Conservation (phyloP, 2,888 invertebrate genomes). For the Eretmocerus hayati region DNA sequence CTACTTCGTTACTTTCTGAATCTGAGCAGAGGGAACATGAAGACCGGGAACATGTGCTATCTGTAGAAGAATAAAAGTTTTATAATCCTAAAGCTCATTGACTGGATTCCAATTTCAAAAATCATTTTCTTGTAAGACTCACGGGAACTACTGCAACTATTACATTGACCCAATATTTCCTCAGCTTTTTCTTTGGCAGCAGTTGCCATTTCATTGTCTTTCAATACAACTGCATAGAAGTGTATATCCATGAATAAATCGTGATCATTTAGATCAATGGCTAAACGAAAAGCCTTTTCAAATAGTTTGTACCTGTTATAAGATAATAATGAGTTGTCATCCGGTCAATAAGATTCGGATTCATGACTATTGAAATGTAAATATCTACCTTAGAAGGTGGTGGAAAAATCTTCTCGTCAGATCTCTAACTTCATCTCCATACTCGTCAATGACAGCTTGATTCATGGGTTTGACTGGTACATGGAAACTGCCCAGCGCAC, state of each 20-base stretch:
- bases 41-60: constrained; percentile 65
- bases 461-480: constrained; percentile 62
- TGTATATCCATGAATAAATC: constrained; percentile 82
- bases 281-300: constrained; percentile 78
- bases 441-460: constrained; percentile 63
- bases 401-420: constrained; percentile 83
- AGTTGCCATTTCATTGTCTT: constrained; percentile 57
- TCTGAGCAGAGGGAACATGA: constrained; percentile 62
- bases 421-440: constrained; percentile 70
- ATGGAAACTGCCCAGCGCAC: constrained; percentile 75
- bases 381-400: constrained; percentile 64
- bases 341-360: neutral
- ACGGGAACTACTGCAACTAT: constrained; percentile 45
- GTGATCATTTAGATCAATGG: constrained; percentile 77
- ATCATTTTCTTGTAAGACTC: constrained; percentile 26
- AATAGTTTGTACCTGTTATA: constrained; percentile 58
- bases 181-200: constrained; percentile 67
- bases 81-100: neutral
- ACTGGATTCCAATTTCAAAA: neutral
- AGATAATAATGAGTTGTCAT: constrained; percentile 1
- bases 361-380: neutral
- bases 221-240: constrained; percentile 61
- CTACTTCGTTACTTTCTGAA: constrained; percentile 45
- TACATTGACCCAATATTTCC: constrained; percentile 43
- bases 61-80: constrained; percentile 39